Conservation (phyloP, 2,113 vertebrate genomes). For the Thunnus maccoyii region DNA sequence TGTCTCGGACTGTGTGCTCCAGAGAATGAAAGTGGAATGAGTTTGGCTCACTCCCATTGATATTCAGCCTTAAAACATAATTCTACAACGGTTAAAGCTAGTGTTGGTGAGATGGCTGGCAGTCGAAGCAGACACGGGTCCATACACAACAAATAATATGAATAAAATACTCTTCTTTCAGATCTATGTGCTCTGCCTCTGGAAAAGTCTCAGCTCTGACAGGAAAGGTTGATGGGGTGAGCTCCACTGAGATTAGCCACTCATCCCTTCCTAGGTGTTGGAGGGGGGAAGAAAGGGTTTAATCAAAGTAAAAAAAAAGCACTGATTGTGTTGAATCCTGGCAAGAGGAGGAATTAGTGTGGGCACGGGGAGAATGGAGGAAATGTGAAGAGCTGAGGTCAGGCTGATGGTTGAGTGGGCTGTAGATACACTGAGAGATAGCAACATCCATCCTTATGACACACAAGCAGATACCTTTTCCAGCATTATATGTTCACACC, state of each 20-base stretch:
- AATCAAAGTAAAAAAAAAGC: constrained; percentile 66
- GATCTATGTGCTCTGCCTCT: constrained; percentile 31
- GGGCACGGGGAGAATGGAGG: constrained; percentile 6
- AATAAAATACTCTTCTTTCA: constrained; percentile 18
- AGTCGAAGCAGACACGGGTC: constrained; percentile 40
- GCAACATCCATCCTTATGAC: constrained; percentile 8
- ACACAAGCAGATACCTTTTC: not conserved
- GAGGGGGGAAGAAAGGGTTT: constrained; percentile 39
- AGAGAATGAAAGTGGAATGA: constrained; percentile 59
- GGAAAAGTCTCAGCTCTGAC: constrained; percentile 58
- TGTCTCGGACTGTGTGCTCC: constrained; percentile 37
- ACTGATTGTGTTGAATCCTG: constrained; percentile 51
- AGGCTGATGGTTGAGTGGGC: constrained; percentile 23
- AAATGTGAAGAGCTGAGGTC: constrained; percentile 51
- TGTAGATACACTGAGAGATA: constrained; percentile 38
- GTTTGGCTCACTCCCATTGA: constrained; percentile 42
- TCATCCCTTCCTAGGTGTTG: constrained; percentile 39
- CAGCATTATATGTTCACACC: not conserved
- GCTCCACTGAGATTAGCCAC: constrained; percentile 58
- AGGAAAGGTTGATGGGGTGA: constrained; percentile 70
- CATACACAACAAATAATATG: constrained; percentile 56
- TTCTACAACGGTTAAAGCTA: constrained; percentile 13
- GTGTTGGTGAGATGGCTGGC: constrained; percentile 27
- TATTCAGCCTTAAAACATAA: constrained; percentile 54
- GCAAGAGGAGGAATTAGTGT: constrained; percentile 40